These are phyloP conservation scores for Phocides pigmalion DNA, from an alignment of 1,140 invertebrate species.

Conservation along the genomic window DNA sequence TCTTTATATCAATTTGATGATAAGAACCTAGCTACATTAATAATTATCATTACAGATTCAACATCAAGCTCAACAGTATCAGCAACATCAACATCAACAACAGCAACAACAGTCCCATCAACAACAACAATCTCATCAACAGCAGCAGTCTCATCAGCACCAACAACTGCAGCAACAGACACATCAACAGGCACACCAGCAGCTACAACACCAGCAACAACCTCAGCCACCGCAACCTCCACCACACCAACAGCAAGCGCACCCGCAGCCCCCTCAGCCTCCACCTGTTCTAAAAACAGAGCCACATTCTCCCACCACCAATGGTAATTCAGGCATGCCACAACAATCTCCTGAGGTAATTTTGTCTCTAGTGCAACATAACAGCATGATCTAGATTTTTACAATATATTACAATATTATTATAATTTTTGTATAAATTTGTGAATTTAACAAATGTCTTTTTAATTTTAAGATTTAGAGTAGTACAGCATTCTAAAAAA, in stretches of 20 bases:
- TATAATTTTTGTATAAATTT: no score
- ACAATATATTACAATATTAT: no score
- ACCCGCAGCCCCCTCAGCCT: conserved; percentile 39
- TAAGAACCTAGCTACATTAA: no score
- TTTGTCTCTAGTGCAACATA: conserved; percentile 4
- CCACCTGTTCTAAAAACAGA: conserved; percentile 55
- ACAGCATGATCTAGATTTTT: no score
- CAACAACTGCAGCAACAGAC: conserved; percentile 69
- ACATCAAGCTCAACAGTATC: conserved; percentile 60
- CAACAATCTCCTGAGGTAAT: conserved; percentile 70
- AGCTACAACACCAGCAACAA: conserved; percentile 61
- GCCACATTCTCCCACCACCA: conserved; percentile 57
- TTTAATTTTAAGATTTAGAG: no score
- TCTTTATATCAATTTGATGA: no score
- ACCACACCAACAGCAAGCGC: conserved; percentile 75
- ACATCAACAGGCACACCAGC: conserved; percentile 50
- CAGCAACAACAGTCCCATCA: conserved; percentile 71
- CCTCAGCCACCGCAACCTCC: conserved; percentile 46
- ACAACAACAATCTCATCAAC: conserved; percentile 47
- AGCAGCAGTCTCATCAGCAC: conserved; percentile 69
- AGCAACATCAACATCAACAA: conserved; percentile 62
- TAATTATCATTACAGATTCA: conserved; percentile 57
- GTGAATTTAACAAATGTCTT: no score
- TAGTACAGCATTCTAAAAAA: no score
- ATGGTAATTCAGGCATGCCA: conserved; percentile 64